These are phyloP conservation scores for Brachymystax lenok DNA, from an alignment of 2,797 vertebrate genomes.

Conservation along the genomic window DNA sequence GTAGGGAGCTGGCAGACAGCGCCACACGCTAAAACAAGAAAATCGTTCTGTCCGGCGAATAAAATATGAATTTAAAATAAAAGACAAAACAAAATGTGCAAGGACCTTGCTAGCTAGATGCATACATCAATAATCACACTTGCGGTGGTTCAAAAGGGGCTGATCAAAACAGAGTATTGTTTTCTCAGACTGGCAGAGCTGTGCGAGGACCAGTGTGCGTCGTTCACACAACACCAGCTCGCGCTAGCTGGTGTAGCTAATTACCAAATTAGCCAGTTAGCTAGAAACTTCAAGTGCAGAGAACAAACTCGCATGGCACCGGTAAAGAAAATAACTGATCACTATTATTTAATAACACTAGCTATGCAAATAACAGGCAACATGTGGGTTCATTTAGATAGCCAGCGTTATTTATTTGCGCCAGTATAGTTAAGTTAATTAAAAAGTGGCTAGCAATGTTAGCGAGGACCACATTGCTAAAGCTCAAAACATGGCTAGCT, in stretches of 20 bases:
- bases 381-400: not conserved
- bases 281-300: not conserved
- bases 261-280: conserved; percentile 14
- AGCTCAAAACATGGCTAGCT: not conserved
- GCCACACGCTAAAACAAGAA: conserved; percentile 48
- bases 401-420: no score
- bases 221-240: conserved; percentile 1
- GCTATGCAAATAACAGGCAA: not conserved
- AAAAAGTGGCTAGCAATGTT: not conserved
- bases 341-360: not conserved
- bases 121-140: conserved; percentile 38
- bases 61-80: conserved; percentile 10
- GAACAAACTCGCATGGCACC: conserved; percentile 16
- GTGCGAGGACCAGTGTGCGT: conserved; percentile 33
- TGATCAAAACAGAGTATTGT: conserved; percentile 74
- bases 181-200: conserved; percentile 51
- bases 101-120: conserved; percentile 14
- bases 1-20: conserved; percentile 67
- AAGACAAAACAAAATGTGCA: conserved; percentile 23
- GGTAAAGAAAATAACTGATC: not conserved
- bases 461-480: not conserved
- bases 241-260: conserved; percentile 9
- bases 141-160: conserved; percentile 58
- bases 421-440: not conserved
- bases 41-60: not conserved